These are phyloP conservation scores for Philopedon plagiatum DNA, from an alignment of 2,888 invertebrate genomes.

Conservation along the genomic window DNA sequence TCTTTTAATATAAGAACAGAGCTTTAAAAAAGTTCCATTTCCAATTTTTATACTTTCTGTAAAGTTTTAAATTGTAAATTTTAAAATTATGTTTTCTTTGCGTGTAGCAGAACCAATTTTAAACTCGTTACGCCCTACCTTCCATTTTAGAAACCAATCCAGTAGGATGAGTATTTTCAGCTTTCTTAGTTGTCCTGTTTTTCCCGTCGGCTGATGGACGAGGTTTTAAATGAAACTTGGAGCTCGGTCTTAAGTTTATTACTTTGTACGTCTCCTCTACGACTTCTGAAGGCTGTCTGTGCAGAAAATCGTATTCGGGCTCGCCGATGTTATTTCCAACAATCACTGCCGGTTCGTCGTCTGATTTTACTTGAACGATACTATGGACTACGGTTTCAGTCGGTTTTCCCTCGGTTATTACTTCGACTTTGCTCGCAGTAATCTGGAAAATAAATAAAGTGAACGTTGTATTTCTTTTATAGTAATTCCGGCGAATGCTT, in stretches of 20 bases:
- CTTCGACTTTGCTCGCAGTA: slow-evolving; percentile 65
- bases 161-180: slow-evolving; percentile 79
- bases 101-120: not conserved
- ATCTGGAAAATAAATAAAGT: slow-evolving; percentile 32
- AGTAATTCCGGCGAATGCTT: not conserved
- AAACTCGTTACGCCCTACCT: slow-evolving; percentile 63
- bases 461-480: not conserved
- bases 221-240: slow-evolving; percentile 71
- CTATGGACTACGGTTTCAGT: slow-evolving; percentile 58
- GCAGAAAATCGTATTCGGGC: slow-evolving; percentile 88
- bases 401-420: slow-evolving; percentile 59
- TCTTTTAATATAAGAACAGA: too few species aligned
- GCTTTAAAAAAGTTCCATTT: too few species aligned
- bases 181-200: slow-evolving; percentile 67
- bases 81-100: not conserved
- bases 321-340: slow-evolving; percentile 82
- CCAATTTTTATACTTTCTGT: too few species aligned
- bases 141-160: slow-evolving; percentile 88
- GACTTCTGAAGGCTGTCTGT: slow-evolving; percentile 87
- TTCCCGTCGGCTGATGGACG: slow-evolving; percentile 65
- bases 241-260: slow-evolving; percentile 83
- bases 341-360: slow-evolving; percentile 75
- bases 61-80: too few species aligned
- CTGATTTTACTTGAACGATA: slow-evolving; percentile 61
- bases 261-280: slow-evolving; percentile 90